Evolutionary conservation across 2,888 invertebrate species (phyloP).

Genomic region (Noctua janthina): DNA sequence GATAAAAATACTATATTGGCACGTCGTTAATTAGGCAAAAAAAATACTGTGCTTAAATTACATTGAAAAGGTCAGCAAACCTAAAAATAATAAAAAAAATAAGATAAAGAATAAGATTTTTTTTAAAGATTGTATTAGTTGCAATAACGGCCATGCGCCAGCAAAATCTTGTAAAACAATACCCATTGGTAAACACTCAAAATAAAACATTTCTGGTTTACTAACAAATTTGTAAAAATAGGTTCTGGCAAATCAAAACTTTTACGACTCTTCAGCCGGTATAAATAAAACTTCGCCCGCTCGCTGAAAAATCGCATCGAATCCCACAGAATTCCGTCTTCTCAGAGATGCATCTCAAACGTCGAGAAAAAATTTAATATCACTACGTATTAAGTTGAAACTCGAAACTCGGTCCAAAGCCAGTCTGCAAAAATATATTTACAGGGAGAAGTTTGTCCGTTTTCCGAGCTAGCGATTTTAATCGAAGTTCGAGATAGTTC

Average conservation of each 20-base stretch:
- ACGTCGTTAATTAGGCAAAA: not conserved
- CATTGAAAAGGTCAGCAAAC: not conserved
- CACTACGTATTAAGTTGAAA: conserved; percentile 48
- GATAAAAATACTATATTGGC: not conserved
- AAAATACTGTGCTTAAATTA: not conserved
- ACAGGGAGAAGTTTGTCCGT: conserved; percentile 62
- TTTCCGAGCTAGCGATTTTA: conserved; percentile 67
- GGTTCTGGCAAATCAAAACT: conserved; percentile 3
- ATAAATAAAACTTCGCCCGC: conserved; percentile 31
- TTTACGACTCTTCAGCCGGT: not conserved
- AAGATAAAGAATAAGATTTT: too few relatives aligned
- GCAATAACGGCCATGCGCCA: not conserved
- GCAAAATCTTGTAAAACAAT: not conserved
- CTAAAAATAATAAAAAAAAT: not conserved
- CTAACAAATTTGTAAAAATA: not conserved
- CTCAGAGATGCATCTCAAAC: conserved; percentile 36
- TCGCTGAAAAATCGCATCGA: conserved; percentile 14
- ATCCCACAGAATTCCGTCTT: conserved; percentile 25
- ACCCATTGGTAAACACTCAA: not conserved
- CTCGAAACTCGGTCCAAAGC: conserved; percentile 49
- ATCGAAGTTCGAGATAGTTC: conserved; percentile 67
- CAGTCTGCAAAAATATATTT: conserved; percentile 63
- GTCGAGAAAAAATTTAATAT: conserved; percentile 56
- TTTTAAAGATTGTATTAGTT: not conserved
- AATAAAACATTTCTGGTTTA: not conserved